These are phyloP conservation scores for Hyperoplus lanceolatus DNA, from an alignment of 2,797 vertebrate species.

Conservation along the genomic window DNA sequence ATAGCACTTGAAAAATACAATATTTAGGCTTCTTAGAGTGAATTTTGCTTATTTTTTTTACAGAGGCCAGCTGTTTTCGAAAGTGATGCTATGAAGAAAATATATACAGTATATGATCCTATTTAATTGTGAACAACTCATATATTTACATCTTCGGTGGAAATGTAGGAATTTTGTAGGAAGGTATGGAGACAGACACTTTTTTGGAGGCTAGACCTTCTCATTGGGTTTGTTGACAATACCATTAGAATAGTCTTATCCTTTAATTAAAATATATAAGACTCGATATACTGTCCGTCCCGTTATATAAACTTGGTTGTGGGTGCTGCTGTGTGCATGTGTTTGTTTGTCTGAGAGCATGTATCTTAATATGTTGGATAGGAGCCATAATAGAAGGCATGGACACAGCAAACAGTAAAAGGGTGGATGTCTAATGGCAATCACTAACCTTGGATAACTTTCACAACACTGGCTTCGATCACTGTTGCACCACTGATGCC, in stretches of 20 bases:
- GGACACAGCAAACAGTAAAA: conserved; percentile 38
- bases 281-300: not conserved
- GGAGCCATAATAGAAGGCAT: conserved; percentile 41
- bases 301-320: not conserved
- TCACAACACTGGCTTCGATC: conserved; percentile 39
- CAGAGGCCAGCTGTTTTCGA: not conserved
- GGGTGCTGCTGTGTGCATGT: not conserved
- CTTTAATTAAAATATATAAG: not conserved
- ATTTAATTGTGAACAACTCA: not conserved
- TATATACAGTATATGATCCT: not conserved
- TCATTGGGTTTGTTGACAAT: not conserved
- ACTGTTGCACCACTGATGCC: conserved; percentile 24
- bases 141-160: not conserved
- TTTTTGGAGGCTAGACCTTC: not conserved
- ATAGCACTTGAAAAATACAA: not conserved
- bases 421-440: conserved; percentile 36
- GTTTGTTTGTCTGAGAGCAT: conserved; percentile 32
- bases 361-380: conserved; percentile 46
- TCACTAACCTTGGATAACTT: conserved; percentile 69
- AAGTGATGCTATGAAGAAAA: too few species aligned
- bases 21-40: not conserved
- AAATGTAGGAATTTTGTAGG: not conserved
- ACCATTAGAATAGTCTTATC: not conserved
- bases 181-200: not conserved
- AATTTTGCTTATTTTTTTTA: conserved; percentile 5